A percentile compares a stretch with the other conserved stretches of the same genome.
Conservation (phyloP, 2,113 vertebrate genomes). For the Pelodiscus sinensis region DNA sequence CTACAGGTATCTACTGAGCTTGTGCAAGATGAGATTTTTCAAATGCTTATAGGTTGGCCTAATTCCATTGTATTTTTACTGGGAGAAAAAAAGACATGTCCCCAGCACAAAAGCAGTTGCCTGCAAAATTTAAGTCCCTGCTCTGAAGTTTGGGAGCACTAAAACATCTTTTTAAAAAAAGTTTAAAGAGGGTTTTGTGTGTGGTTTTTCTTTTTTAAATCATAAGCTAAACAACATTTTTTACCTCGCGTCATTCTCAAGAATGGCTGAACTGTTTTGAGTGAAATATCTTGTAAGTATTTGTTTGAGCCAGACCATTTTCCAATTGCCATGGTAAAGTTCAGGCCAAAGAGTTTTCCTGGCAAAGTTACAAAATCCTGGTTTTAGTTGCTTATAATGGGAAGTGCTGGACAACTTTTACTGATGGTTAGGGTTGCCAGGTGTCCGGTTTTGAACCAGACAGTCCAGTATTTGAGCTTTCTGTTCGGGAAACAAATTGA, state of each 20-base stretch:
- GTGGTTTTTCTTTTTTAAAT: not conserved
- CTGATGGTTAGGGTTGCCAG: not conserved
- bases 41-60: not conserved
- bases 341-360: constrained; percentile 20
- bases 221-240: not conserved
- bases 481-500: too few relatives aligned
- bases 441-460: too few relatives aligned
- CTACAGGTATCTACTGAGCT: too few relatives aligned
- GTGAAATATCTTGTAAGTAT: not conserved
- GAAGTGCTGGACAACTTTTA: constrained; percentile 13
- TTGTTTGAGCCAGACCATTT: not conserved
- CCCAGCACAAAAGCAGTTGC: not conserved
- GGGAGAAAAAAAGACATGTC: not conserved
- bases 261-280: not conserved
- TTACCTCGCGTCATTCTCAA: not conserved
- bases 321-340: not conserved
- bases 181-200: not conserved
- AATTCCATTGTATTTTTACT: not conserved
- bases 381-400: not conserved
- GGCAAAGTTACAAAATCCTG: not conserved
- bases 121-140: not conserved
- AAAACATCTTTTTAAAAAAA: not conserved
- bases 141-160: not conserved
- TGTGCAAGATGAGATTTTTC: not conserved
- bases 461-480: too few relatives aligned